Evolutionary conservation across 1,140 invertebrate genomes (phyloP).

Genomic region (Neuroterus valhalla): DNA sequence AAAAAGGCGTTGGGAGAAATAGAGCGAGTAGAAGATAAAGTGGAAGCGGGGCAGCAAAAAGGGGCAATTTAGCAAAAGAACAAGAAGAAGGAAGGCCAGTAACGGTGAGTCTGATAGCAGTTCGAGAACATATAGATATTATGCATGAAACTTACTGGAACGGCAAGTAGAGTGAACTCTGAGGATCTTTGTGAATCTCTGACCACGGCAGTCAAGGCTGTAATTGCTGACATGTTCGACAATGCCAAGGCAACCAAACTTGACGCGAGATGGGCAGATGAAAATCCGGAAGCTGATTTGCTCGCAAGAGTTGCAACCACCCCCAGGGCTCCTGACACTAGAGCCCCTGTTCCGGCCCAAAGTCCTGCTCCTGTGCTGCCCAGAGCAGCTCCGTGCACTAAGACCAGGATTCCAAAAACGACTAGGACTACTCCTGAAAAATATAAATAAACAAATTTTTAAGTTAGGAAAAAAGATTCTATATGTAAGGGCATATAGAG

Average conservation of each 20-base stretch:
- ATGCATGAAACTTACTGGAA: constrained; percentile 58
- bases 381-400: constrained; percentile 72
- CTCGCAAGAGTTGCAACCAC: constrained; percentile 67
- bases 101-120: constrained; percentile 38
- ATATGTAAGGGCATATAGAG: too few relatives aligned
- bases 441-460: constrained; percentile 32
- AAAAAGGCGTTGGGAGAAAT: constrained; percentile 30
- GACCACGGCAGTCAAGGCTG: constrained; percentile 69
- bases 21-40: constrained; percentile 35
- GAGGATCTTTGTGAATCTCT: constrained; percentile 68
- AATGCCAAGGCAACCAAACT: constrained; percentile 69
- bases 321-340: constrained; percentile 69
- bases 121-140: constrained; percentile 3
- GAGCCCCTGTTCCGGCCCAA: constrained; percentile 74
- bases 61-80: constrained; percentile 35
- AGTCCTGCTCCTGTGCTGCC: constrained; percentile 73
- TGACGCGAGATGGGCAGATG: constrained; percentile 68
- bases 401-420: constrained; percentile 72
- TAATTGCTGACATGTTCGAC: constrained; percentile 72
- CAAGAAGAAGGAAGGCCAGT: constrained; percentile 39
- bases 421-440: constrained; percentile 70
- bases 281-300: constrained; percentile 63
- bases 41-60: constrained; percentile 17
- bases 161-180: constrained; percentile 59
- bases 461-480: background rate